Base-by-base conservation (phyloP, 2,888 invertebrate genomes). In the Caenorhabditis sp. region DNA sequence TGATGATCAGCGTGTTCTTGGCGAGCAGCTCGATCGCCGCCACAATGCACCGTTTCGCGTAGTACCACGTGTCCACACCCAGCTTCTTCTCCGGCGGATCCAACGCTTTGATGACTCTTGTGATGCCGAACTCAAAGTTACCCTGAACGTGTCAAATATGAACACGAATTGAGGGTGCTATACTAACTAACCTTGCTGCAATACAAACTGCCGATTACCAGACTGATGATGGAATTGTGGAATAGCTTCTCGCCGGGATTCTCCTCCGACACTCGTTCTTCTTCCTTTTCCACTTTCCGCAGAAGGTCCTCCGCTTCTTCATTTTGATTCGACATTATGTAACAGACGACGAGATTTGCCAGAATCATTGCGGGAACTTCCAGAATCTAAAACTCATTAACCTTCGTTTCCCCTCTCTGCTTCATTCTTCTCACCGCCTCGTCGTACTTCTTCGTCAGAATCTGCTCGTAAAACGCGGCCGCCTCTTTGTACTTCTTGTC, bases 241-340 rank as follows among this genome's bases (percentile, higher is more conserved):
- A 94, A 95, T 82, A 94, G 93, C 90, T 98, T 96, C 90, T 94
- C 94, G 50, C 95, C 95, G 0, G 95, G 95, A 84, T 95, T 95
- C 89, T 95, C 95, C 87, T 94, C 94, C 72, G 94, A 93, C 92
- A 78, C 94, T 93, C 43, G 68, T 88, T 98, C 97, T 89, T 99
- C 98, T 89, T 98, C 97, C 85, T 96, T 95, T 90, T 99, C 99
- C 82, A 99, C 96, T 91, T 96, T 96, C 59, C 96, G 92, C 96
- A 99, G 98, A 63, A 99, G 92, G 22, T 80, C 79, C 59, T 84
- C 84, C 0, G 84, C 84, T 92, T 97, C 97, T 90, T 96, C 96
- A 89, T 98, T 99, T 90, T 96, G 95, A 56, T 95, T 95, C 1
- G 96, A 97, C 97, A 99, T 97, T 85, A 99, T 97, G 89, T 99